Evolutionary conservation across 1,140 invertebrate species (phyloP), one percentile per base, ranked within the genome.

Genomic region (Halesus radiatus): DNA sequence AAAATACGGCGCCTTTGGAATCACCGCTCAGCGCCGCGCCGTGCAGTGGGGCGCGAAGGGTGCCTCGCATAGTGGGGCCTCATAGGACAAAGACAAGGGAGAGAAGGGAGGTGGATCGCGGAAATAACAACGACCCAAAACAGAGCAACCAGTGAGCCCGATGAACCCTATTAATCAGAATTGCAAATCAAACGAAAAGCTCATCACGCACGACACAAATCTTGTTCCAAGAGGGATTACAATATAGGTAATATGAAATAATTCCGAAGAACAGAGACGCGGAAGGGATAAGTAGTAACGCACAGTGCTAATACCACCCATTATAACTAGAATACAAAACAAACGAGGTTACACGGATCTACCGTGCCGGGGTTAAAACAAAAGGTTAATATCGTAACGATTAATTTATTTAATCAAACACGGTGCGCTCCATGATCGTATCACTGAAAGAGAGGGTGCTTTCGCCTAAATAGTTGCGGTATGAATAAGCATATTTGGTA

Each of bases 351-450:
- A n/a, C 1, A 22, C 10, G n/a, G n/a, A 56, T 22, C 54, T 20
- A 22, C 20, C 20, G 4, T 56, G 54, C 54, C n/a, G 54, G n/a
- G 20, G 54, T 56, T 56, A 18, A 6, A 56, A 56, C 54, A 56
- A 56, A 56, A 56, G 54, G n/a, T 56, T 22, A 56, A 56, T 56
- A n/a, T 56, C n/a, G n/a, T 22, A 45, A 18, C 54, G 20, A 56
- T 56, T 56, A 56, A 56, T 56, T 56, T 26, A 66, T 66, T 66
- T 70, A n/a, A 45, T 70, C 66, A 45, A 70, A 70, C 13, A 20
- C 37, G 37, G n/a, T 70, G 18, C 29, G n/a, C 4, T 70, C 6
- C 23, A 7, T 29, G 37, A 45, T 45, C 8, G 10, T 26, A 15
- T 66, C 22, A 26, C 3, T 16, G 23, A 66, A 10, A 18, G 8